phyloP scores from a whole-genome alignment of 2,797 vertebrate genomes.

The Scomberomorus guttatus region DNA sequence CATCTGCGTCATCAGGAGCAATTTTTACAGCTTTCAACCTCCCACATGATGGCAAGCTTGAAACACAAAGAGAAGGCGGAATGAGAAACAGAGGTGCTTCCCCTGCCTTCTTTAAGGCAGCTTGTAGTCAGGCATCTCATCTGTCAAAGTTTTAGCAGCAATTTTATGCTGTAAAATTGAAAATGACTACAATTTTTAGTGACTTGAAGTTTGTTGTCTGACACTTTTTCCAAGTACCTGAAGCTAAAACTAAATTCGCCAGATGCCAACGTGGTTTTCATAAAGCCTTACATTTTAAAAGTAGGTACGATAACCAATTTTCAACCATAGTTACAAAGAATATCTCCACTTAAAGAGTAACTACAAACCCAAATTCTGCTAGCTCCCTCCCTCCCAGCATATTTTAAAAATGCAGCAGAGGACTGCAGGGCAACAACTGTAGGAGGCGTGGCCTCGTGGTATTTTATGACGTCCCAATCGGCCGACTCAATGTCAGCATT shows the following conservation, averaged over 20 bases:
- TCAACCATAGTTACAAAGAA: conserved; percentile 1
- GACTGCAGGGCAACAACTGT: no score
- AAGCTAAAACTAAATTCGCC: background rate
- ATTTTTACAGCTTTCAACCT: conserved; percentile 63
- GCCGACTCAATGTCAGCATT: no score
- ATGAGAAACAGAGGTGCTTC: conserved; percentile 52
- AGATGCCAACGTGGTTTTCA: background rate
- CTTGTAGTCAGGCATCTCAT: conserved; percentile 2
- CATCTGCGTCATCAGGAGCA: conserved; percentile 66
- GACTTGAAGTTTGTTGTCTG: background rate
- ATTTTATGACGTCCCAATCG: no score
- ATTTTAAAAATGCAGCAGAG: no score
- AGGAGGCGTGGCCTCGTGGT: no score
- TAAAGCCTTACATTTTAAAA: background rate
- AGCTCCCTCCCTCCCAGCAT: no score
- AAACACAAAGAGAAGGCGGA: conserved; percentile 35
- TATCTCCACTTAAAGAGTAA: background rate
- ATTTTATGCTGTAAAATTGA: background rate
- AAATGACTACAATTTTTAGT: conserved; percentile 7
- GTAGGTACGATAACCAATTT: background rate
- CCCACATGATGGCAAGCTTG: conserved; percentile 66
- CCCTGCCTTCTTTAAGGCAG: conserved; percentile 31
- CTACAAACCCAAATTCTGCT: no score
- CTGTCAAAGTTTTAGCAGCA: background rate
- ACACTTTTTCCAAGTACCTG: background rate